These are phyloP conservation scores for Augiades crinisus DNA, from an alignment of 2,888 invertebrate species.

Conservation along the genomic window DNA sequence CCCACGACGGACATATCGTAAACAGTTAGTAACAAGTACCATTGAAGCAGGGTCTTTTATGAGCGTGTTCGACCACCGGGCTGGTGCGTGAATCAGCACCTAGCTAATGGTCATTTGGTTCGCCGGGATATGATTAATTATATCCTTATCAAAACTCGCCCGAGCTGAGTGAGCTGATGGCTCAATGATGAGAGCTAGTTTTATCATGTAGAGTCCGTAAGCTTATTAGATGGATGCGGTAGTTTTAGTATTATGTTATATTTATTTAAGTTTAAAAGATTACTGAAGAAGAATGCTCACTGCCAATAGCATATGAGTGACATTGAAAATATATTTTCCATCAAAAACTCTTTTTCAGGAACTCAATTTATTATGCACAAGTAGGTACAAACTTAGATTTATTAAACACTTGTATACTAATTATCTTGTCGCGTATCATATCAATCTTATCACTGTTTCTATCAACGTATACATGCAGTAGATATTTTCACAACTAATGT, in stretches of 20 bases:
- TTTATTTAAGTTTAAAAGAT: too few relatives aligned
- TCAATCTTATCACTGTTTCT: constrained; percentile 13
- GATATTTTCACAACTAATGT: not conserved
- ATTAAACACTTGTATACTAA: not conserved
- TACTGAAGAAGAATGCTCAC: too few relatives aligned
- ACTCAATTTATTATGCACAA: too few relatives aligned
- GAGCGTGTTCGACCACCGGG: constrained; percentile 53
- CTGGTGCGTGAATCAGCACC: constrained; percentile 63
- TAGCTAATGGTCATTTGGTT: constrained; percentile 70
- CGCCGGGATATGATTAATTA: constrained; percentile 68
- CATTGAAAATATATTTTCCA: too few relatives aligned
- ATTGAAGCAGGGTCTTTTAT: constrained; percentile 44
- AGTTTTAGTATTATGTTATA: too few relatives aligned
- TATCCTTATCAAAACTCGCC: constrained; percentile 63
- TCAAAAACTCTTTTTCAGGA: too few relatives aligned
- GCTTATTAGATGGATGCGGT: constrained; percentile 6
- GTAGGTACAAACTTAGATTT: not conserved
- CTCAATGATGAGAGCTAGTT: constrained; percentile 66
- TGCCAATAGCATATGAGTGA: too few relatives aligned
- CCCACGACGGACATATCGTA: constrained; percentile 15
- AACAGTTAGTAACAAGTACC: constrained; percentile 41
- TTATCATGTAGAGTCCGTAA: not conserved
- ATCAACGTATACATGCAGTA: not conserved
- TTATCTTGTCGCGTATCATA: not conserved
- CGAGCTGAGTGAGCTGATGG: constrained; percentile 55